These are phyloP conservation scores for Todus mexicanus DNA, from an alignment of 2,797 vertebrate species.

Conservation along the genomic window DNA sequence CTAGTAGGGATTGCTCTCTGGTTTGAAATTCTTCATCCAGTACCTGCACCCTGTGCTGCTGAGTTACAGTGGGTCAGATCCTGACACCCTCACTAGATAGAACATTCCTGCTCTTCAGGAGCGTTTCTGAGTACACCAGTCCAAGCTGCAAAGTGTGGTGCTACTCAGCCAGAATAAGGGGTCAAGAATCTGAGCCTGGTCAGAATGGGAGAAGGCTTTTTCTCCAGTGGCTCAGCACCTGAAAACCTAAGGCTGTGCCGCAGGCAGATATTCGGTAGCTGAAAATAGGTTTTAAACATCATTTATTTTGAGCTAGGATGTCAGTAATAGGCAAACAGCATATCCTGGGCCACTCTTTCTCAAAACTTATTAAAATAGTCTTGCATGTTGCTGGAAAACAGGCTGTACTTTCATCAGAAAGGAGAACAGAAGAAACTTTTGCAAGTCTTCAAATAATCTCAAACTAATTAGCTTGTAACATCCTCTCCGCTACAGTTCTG, in stretches of 20 bases:
- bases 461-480: slow-evolving; percentile 20
- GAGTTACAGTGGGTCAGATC: not conserved
- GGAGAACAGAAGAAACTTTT: slow-evolving; percentile 24
- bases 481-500: not conserved
- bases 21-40: not conserved
- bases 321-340: slow-evolving; percentile 42
- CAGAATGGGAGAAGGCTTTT: not conserved
- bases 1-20: not conserved
- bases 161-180: not conserved
- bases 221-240: not conserved
- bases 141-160: not conserved
- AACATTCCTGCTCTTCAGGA: not conserved
- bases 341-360: not conserved
- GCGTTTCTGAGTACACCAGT: not conserved
- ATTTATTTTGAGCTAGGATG: slow-evolving; percentile 2
- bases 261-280: not conserved
- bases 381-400: slow-evolving; percentile 10
- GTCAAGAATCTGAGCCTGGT: not conserved
- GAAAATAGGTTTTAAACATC: not conserved
- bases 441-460: slow-evolving; percentile 38
- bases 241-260: not conserved
- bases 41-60: not conserved
- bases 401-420: slow-evolving; percentile 30
- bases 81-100: not conserved
- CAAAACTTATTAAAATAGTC: slow-evolving; percentile 27